Base-by-base conservation (phyloP, 1,140 invertebrate species). In the Oscheius sp. region DNA sequence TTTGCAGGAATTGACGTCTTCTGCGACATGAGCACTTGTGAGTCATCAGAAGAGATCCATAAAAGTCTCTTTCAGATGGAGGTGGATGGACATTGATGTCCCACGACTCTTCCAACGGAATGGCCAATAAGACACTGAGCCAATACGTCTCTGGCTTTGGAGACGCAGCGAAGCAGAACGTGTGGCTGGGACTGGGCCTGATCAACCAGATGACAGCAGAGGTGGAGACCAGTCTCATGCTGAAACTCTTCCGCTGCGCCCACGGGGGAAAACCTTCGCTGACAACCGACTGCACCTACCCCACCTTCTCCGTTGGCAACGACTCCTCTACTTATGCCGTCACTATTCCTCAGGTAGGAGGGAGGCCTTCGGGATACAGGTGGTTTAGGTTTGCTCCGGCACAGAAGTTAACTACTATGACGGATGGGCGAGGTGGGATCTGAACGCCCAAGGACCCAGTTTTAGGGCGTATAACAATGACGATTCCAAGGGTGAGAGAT, bases 21-120 rank as follows among this genome's bases (percentile, higher is more conserved):
- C 71, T 84, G 82, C 62, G 82, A 83, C 63, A 79, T 80, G 65
- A 73, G 15, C 23, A 4, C 4, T 23, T 15, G 7, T 23, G 7
- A 4, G 49, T 15, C 10, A 42, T 10, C 71, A 2, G 78, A 78
- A 18, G 84, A 82, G 15, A 10, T 42, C 38, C 7, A 42, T 42
- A 42, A 42, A 7, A 42, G 38, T 7, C 7, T 10, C 38, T 42
- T 42, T 42, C 49, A 23, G 49, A 55, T 7, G 4, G 28, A 7
- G 79, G 80, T 13, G 83, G 83, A 2, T 85, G 83, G 83, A 85
- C 84, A 36, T 76, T 85, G 35, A 42, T 85, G 68, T 71, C 68
- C 13, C 59, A 76, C 26, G 68, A 67, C 31, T 34, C 31, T 29
- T 28, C 20, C 15, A 46, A 62, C 20, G 18, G 67, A n/a, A 68